Evolutionary conservation across 1,140 invertebrate genomes (phyloP).

Genomic region (Hyles euphorbiae): DNA sequence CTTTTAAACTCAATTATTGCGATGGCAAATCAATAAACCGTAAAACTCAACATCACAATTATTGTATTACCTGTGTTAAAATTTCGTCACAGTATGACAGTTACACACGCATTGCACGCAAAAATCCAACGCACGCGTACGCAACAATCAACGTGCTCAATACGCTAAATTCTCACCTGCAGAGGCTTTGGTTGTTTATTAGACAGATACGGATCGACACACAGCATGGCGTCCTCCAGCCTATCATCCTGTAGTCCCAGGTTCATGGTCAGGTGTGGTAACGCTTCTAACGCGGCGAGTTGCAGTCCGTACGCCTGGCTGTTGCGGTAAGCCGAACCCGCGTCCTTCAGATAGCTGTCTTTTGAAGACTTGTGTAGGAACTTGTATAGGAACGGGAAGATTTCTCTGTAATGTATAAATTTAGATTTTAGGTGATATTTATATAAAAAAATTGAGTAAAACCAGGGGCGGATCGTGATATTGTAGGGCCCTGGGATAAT

Average conservation of each 20-base stretch:
- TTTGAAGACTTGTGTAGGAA: constrained; percentile 70
- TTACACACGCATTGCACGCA: too few species aligned
- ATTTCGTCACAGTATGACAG: too few species aligned
- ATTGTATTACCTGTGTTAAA: too few species aligned
- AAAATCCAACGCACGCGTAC: too few species aligned
- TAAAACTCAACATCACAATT: too few species aligned
- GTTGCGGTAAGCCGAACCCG: constrained; percentile 76
- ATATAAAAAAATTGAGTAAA: too few species aligned
- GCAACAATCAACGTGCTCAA: too few species aligned
- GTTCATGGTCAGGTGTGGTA: constrained; percentile 72
- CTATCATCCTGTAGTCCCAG: constrained; percentile 73
- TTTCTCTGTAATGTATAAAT: constrained; percentile 70
- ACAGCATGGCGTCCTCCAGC: constrained; percentile 68
- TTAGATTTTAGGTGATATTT: background rate
- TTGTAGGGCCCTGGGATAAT: too few species aligned
- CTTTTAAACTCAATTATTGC: too few species aligned
- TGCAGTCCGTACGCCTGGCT: constrained; percentile 79
- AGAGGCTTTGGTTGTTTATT: constrained; percentile 77
- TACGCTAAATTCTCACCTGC: constrained; percentile 72
- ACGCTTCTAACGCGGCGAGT: constrained; percentile 67
- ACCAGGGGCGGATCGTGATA: too few species aligned
- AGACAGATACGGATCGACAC: constrained; percentile 75
- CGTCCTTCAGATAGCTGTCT: constrained; percentile 78
- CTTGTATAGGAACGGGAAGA: constrained; percentile 76
- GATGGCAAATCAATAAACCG: too few species aligned